Conservation (phyloP, 2,797 vertebrate species). For the Onychomys arenicola region DNA sequence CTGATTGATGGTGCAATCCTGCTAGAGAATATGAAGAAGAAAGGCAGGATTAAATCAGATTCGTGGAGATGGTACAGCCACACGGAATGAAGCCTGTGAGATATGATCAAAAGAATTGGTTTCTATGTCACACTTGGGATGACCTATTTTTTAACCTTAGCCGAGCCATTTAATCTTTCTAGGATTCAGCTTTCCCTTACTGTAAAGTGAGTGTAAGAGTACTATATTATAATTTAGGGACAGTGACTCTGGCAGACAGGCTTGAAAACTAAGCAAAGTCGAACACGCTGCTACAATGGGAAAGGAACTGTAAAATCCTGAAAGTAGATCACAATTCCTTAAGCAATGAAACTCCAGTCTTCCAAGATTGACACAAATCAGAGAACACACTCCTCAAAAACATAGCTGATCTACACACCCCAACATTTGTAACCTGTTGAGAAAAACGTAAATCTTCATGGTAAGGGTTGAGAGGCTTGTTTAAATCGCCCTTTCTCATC, state of each 20-base stretch:
- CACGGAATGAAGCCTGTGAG: constrained; percentile 31
- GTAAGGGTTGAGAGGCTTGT: neutral
- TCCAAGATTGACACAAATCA: neutral
- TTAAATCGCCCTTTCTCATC: neutral
- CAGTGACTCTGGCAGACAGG: constrained; percentile 27
- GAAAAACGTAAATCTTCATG: neutral
- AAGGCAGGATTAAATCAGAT: constrained; percentile 20
- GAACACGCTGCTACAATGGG: neutral
- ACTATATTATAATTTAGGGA: constrained; percentile 45
- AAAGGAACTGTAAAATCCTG: neutral
- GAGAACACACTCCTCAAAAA: neutral
- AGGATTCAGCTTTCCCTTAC: constrained; percentile 48
- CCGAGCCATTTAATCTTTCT: constrained; percentile 72
- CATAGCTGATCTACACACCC: neutral
- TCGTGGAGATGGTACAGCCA: neutral
- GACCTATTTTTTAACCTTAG: constrained; percentile 77
- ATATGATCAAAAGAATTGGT: constrained; percentile 63
- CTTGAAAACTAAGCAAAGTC: neutral
- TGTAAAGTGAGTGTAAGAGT: constrained; percentile 52
- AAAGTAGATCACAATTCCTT: neutral
- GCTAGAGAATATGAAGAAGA: constrained; percentile 26
- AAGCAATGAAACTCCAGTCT: neutral
- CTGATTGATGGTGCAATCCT: constrained; percentile 23
- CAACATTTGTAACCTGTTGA: neutral
- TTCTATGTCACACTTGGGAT: constrained; percentile 62